phyloP scores from a whole-genome alignment of 1,140 invertebrate genomes.

The Pachypsylla venusta region DNA sequence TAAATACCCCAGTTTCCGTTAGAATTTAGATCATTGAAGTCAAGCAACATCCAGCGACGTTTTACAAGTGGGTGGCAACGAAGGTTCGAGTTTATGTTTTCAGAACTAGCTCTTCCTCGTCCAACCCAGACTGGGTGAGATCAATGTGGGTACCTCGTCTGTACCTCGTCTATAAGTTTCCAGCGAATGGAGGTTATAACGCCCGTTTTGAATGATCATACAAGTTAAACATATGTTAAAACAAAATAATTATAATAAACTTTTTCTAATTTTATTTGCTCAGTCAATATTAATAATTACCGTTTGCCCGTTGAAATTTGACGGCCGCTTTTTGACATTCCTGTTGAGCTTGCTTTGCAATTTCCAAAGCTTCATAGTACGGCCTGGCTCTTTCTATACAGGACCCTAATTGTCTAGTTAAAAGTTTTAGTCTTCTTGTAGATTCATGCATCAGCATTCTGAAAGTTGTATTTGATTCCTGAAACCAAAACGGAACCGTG shows the following conservation, averaged over 20 bases:
- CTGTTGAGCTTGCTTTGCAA: conserved; percentile 50
- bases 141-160: too few species aligned
- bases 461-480: conserved; percentile 73
- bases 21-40: too few species aligned
- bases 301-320: conserved; percentile 81
- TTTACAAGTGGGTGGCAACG: too few species aligned
- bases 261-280: not conserved
- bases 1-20: too few species aligned
- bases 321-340: conserved; percentile 81
- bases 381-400: conserved; percentile 80
- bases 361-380: conserved; percentile 68
- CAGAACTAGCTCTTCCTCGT: too few species aligned
- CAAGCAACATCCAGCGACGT: too few species aligned
- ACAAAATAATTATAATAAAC: conserved; percentile 6
- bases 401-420: conserved; percentile 63
- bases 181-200: too few species aligned
- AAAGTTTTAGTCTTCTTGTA: conserved; percentile 61
- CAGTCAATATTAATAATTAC: conserved; percentile 33
- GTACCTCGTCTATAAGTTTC: too few species aligned
- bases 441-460: conserved; percentile 70
- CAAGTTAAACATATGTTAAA: conserved; percentile 18
- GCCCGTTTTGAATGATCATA: too few species aligned
- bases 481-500: conserved; percentile 33
- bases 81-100: too few species aligned
- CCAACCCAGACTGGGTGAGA: too few species aligned